Conservation (phyloP, 2,113 vertebrate genomes). For the Silurus meridionalis region DNA sequence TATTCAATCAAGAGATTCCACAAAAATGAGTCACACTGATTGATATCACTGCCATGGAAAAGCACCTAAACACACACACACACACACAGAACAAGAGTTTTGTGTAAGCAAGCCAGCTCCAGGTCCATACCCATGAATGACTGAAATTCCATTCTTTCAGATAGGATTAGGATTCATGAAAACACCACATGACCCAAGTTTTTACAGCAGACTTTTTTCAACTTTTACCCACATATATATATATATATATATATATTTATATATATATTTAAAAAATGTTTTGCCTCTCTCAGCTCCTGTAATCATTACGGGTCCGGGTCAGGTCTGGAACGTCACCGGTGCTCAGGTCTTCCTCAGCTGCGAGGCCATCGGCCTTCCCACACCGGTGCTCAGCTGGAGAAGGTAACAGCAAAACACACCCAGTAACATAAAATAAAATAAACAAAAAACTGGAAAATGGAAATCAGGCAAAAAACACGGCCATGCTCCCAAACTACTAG, state of each 20-base stretch:
- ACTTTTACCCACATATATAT: no score
- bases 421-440: not conserved
- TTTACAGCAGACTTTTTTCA: not conserved
- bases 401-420: slow-evolving; percentile 67
- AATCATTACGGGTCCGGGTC: slow-evolving; percentile 85
- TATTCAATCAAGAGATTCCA: not conserved
- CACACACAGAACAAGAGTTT: not conserved
- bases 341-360: slow-evolving; percentile 91
- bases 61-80: not conserved
- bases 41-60: not conserved
- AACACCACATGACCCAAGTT: not conserved
- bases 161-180: slow-evolving; percentile 44
- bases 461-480: no score
- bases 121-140: slow-evolving; percentile 32
- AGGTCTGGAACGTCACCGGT: slow-evolving; percentile 88
- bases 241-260: no score
- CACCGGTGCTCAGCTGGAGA: slow-evolving; percentile 91
- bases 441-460: no score
- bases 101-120: not conserved
- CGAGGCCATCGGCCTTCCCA: slow-evolving; percentile 89
- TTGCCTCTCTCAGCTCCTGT: slow-evolving; percentile 74
- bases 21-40: not conserved
- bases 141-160: slow-evolving; percentile 52
- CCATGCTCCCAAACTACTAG: no score
- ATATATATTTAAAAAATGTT: no score